phyloP scores from a whole-genome alignment of 2,888 invertebrate species.

The Drosophila mayaguana region DNA sequence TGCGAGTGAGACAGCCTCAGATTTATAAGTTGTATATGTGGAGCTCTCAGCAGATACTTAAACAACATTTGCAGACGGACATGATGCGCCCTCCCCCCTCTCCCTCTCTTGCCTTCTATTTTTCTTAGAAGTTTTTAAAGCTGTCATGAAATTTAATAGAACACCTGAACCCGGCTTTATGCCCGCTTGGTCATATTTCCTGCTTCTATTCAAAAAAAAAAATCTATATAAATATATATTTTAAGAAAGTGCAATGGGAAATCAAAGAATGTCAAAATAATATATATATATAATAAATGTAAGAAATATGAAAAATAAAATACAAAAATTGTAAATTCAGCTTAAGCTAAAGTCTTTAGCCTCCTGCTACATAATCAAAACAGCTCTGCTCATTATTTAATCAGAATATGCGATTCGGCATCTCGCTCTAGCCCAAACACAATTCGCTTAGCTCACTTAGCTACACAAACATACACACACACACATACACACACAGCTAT shows the following conservation, averaged over 20 bases:
- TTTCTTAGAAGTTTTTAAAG: conserved; percentile 48
- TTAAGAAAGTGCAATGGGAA: neutral
- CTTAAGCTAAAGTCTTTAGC: neutral
- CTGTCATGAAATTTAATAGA: conserved; percentile 71
- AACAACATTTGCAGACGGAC: conserved; percentile 39
- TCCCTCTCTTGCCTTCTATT: neutral
- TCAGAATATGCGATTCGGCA: neutral
- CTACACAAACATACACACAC: neutral
- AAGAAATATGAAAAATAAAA: neutral
- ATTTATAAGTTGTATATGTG: conserved; percentile 30
- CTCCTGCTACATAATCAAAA: neutral
- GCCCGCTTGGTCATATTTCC: conserved; percentile 1
- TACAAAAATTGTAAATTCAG: too few species aligned
- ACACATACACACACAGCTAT: neutral
- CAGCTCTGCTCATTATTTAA: neutral
- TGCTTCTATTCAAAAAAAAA: neutral
- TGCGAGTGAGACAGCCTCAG: conserved; percentile 1
- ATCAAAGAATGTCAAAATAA: too few species aligned
- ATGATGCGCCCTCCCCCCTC: neutral
- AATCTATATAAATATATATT: too few species aligned
- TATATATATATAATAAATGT: neutral
- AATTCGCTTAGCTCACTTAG: conserved; percentile 24
- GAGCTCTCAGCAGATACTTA: conserved; percentile 34
- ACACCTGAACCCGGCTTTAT: conserved; percentile 43
- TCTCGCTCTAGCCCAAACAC: neutral